Percentiles rank a stretch among this genome's conserved stretches.
phyloP scores from a whole-genome alignment of 2,113 vertebrate species.

The Serranochromis macrocephalus region DNA sequence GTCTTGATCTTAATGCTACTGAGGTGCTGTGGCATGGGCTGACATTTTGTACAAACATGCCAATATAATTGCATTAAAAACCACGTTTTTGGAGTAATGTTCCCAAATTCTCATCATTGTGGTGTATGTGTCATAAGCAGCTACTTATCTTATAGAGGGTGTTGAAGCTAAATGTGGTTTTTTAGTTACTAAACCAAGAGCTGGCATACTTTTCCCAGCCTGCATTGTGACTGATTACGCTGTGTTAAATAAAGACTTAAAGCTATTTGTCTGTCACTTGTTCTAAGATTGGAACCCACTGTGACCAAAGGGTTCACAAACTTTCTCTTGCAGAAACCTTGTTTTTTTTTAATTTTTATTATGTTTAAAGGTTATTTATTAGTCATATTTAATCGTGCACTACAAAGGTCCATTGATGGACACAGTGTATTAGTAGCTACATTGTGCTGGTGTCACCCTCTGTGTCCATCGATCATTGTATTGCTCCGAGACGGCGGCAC shows the following conservation, averaged over 20 bases:
- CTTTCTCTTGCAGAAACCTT: not conserved
- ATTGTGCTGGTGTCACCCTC: not conserved
- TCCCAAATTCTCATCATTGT: not conserved
- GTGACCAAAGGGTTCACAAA: not conserved
- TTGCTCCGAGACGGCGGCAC: not conserved
- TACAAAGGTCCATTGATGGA: not conserved
- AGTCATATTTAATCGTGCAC: not conserved
- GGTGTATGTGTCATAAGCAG: not conserved
- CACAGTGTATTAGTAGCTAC: not conserved
- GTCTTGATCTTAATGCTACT: not conserved
- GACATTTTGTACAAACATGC: not conserved
- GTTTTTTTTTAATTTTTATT: fast-evolving
- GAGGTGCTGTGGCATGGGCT: not conserved
- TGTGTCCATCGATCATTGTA: not conserved
- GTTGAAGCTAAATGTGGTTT: not conserved
- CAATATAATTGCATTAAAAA: not conserved
- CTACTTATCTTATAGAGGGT: not conserved
- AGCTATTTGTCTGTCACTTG: not conserved
- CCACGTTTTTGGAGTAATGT: not conserved
- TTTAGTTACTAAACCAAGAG: not conserved
- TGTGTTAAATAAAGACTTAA: not conserved
- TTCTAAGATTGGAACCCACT: not conserved
- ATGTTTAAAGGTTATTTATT: not conserved
- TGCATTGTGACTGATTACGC: not conserved
- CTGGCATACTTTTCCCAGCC: not conserved